Conservation (phyloP, 2,113 vertebrate species). For the Carlito syrichta region DNA sequence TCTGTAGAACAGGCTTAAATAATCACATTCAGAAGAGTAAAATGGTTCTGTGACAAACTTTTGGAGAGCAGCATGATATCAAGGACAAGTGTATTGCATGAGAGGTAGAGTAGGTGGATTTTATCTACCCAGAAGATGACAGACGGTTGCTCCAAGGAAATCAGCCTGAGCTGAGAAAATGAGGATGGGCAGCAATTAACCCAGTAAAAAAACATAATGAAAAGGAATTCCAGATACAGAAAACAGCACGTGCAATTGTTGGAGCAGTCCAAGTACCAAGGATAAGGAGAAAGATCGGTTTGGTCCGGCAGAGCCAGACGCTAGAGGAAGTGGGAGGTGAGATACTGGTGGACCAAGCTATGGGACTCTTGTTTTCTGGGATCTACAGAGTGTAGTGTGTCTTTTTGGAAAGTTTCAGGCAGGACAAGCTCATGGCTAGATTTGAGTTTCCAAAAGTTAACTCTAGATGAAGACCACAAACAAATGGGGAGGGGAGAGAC, state of each 20-base stretch:
- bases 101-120: not conserved
- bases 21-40: not conserved
- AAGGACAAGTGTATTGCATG: not conserved
- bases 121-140: not conserved
- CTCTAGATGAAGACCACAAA: not conserved
- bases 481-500: not conserved
- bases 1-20: not conserved
- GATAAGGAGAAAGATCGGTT: not conserved
- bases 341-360: not conserved
- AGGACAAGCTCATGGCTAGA: not conserved
- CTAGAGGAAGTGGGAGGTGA: not conserved
- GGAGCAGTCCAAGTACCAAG: not conserved
- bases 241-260: not conserved
- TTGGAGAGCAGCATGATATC: not conserved
- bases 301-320: not conserved
- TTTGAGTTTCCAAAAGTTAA: not conserved
- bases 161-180: not conserved
- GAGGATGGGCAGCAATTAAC: not conserved
- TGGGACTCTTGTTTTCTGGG: too few relatives aligned
- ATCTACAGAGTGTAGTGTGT: too few relatives aligned
- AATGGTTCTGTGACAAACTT: not conserved
- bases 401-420: not conserved
- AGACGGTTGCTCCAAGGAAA: not conserved
- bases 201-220: not conserved
- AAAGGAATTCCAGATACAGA: not conserved